Base-by-base conservation (phyloP, 2,797 vertebrate genomes). In the Delichon dasypus region DNA sequence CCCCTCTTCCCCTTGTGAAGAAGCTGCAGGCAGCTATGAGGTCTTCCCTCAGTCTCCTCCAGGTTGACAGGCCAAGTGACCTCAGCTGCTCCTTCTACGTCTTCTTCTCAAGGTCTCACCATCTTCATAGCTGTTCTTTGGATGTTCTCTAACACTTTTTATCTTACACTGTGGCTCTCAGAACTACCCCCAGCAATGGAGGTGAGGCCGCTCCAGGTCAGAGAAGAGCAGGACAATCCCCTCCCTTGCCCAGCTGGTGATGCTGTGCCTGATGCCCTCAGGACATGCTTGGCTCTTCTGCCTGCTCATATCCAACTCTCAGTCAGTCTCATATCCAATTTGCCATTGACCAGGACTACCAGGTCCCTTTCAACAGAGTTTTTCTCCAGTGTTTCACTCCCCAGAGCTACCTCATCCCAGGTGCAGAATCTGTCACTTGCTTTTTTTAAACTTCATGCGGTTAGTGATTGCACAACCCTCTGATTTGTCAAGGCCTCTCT, bases 301-400 rank as follows among this genome's bases (percentile, higher is more conserved):
- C 16, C 50, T 64, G 42, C 38, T 38, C 38, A 38, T 38, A 38
- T 38, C 38, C 38, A 38, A 38, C 38, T 38, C 38, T 38, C 38
- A 38, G 12, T 38, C 38, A 11, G 38, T 38, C 38, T 38, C 42
- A 16, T 3, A 3, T 27, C 11, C 16, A 64, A 1, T 23, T 72
- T n/a, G 4, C 6, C 18, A n/a, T 0, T 0, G 1, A 54, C n/a
- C 40, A 72, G 18, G 3, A 36, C 3, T 16, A 4, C 5, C 12
- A 72, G 8, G 15, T 4, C 16, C 30, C 20, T 40, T 54, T 64
- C 29, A 9, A 40, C 1, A 54, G 18, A n/a, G 8, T 13, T 40
- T n/a, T 7, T 29, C 25, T 29, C 19, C 50, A 47, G 13, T 29
- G 19, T 38, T n/a, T 72, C 19, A 40, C 19, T 83, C 16, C 10